A percentile compares a stretch with the other conserved stretches of the same genome.
phyloP scores from a whole-genome alignment of 1,140 invertebrate genomes.

The Drosophila obscura region DNA sequence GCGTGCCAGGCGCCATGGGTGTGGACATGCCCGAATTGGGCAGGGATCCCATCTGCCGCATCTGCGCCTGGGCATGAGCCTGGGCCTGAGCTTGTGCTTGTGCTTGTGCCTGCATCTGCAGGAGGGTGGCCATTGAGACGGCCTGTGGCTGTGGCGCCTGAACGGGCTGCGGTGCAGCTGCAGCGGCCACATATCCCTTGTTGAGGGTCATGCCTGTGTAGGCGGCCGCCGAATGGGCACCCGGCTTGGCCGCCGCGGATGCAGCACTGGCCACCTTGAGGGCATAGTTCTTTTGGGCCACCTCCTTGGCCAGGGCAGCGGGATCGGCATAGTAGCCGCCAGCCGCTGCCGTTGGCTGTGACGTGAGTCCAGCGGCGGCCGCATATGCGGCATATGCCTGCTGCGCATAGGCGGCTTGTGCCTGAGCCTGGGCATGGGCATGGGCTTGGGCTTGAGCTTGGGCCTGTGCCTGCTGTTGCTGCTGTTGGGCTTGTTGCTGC shows the following conservation, averaged over 20 bases:
- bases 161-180: conserved; percentile 63
- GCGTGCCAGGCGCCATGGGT: conserved; percentile 80
- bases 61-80: conserved; percentile 58
- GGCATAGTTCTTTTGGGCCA: conserved; percentile 91
- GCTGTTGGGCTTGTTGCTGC: conserved; percentile 39
- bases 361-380: conserved; percentile 67
- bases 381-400: conserved; percentile 80
- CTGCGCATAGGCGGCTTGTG: conserved; percentile 75
- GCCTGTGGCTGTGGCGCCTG: conserved; percentile 43
- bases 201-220: conserved; percentile 92
- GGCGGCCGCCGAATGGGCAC: conserved; percentile 84
- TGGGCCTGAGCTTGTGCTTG: conserved; percentile 51
- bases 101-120: conserved; percentile 71
- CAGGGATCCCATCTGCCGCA: conserved; percentile 84
- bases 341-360: conserved; percentile 43
- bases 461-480: conserved; percentile 52
- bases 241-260: conserved; percentile 39
- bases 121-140: conserved; percentile 51
- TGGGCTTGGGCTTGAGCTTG: conserved; percentile 76
- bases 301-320: conserved; percentile 89
- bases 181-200: conserved; percentile 84
- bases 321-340: conserved; percentile 84
- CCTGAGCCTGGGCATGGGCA: conserved; percentile 58
- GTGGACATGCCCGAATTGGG: conserved; percentile 81
- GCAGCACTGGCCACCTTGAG: conserved; percentile 86